Conservation (phyloP, 2,797 vertebrate genomes). For the Zenarchopterus dispar region DNA sequence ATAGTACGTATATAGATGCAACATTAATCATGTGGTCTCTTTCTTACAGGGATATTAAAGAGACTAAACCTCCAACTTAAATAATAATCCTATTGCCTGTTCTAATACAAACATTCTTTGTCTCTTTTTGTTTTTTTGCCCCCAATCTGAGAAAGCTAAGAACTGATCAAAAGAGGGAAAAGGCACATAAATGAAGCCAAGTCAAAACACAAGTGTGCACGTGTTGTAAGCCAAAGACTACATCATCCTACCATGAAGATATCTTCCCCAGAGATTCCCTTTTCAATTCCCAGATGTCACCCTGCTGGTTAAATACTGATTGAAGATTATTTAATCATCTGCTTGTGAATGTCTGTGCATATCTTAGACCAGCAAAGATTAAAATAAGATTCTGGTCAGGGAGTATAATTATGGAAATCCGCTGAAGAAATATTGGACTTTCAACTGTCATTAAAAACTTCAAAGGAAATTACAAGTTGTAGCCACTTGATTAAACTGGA, state of each 20-base stretch:
- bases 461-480: conserved; percentile 59
- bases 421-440: conserved; percentile 70
- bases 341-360: conserved; percentile 74
- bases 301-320: conserved; percentile 74
- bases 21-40: conserved; percentile 55
- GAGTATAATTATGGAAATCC: conserved; percentile 79
- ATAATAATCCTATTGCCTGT: neutral
- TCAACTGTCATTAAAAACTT: conserved; percentile 73
- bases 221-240: conserved; percentile 38
- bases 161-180: conserved; percentile 50
- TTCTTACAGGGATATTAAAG: conserved; percentile 39
- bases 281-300: conserved; percentile 69
- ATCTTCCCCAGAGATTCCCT: conserved; percentile 58
- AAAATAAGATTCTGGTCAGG: conserved; percentile 73
- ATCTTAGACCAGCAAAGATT: conserved; percentile 71
- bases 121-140: conserved; percentile 2
- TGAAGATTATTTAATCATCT: conserved; percentile 79
- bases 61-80: conserved; percentile 28
- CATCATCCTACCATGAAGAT: conserved; percentile 55
- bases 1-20: conserved; percentile 52
- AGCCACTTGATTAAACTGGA: conserved; percentile 51
- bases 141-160: conserved; percentile 27
- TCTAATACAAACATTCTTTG: no score
- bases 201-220: conserved; percentile 25
- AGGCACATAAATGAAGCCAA: conserved; percentile 19